Evolutionary conservation across 2,113 vertebrate genomes (phyloP), one percentile per base, ranked within the genome.

Genomic region (Scolopax mira): DNA sequence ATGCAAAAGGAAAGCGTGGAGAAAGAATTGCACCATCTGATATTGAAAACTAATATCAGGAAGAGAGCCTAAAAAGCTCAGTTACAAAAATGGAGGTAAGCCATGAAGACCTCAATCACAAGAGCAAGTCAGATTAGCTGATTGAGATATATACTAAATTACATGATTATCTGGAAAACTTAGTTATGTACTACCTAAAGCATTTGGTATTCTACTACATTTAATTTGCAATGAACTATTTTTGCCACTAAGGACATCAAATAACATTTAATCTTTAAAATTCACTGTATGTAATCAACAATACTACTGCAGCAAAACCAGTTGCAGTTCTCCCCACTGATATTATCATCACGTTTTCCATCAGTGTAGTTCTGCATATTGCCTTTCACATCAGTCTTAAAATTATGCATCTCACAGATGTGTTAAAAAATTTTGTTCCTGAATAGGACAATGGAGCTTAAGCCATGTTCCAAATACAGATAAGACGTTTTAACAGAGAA

Each of bases 311-410:
- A 79, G n/a, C 33, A 80, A 80, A 83, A 67, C 0, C 14, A 69
- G 10, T 1, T 31, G 41, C 17, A 23, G 18, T 49, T 25, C 21
- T 3, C 3, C 3, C 17, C 8, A 10, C 0, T 41, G 27, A 28
- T n/a, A 74, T 24, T 82, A 61, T 37, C n/a, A 77, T 52, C 62
- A 28, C 13, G 6, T 16, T 41, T 91, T 51, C 28, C 13, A 2
- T 11, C 19, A 61, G 30, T 25, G 17, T 7, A 46, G 28, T 44
- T 85, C 42, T 57, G 39, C 42, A 52, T 39, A 33, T 42, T 67
- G 52, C 16, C 13, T 72, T 70, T 57, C 52, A 67, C 4, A 3
- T 39, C 18, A 33, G 44, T 49, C 39, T 57, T 71, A 39, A 71
- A 61, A 31, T 61, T 27, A 46, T 6, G 11, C 12, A 79, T 4